Conservation (phyloP, 2,113 vertebrate genomes). For the Phalacrocorax carbo region DNA sequence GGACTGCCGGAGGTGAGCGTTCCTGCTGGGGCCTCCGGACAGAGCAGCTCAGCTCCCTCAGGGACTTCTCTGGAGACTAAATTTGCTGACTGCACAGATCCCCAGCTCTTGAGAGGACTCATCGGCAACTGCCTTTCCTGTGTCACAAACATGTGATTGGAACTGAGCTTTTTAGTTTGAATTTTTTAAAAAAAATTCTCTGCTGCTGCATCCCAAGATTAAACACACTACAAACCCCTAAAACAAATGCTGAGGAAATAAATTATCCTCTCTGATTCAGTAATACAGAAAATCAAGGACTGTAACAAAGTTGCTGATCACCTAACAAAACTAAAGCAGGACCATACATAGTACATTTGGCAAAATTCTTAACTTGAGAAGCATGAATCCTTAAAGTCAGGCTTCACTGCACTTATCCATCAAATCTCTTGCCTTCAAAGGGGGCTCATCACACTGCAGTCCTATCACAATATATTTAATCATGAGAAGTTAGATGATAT, state of each 20-base stretch:
- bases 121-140: not conserved
- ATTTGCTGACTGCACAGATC: not conserved
- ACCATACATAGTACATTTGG: fast-evolving
- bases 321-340: not conserved
- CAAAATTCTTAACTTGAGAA: not conserved
- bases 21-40: not conserved
- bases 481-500: fast-evolving
- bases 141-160: not conserved
- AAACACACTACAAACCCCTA: not conserved
- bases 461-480: not conserved
- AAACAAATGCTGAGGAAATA: not conserved
- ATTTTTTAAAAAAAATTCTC: not conserved
- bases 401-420: not conserved
- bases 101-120: not conserved
- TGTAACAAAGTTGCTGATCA: not conserved
- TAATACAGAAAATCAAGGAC: not conserved
- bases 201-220: not conserved
- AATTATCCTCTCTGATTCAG: not conserved
- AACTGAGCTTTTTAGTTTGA: not conserved
- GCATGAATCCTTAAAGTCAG: not conserved
- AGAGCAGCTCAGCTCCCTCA: not conserved
- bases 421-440: not conserved
- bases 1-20: not conserved
- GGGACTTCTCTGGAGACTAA: not conserved
- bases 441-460: not conserved